A percentile compares a stretch with the other conserved stretches of the same genome.
Evolutionary conservation across 2,113 vertebrate species (phyloP).

Genomic region (Tragelaphus buxtoni): DNA sequence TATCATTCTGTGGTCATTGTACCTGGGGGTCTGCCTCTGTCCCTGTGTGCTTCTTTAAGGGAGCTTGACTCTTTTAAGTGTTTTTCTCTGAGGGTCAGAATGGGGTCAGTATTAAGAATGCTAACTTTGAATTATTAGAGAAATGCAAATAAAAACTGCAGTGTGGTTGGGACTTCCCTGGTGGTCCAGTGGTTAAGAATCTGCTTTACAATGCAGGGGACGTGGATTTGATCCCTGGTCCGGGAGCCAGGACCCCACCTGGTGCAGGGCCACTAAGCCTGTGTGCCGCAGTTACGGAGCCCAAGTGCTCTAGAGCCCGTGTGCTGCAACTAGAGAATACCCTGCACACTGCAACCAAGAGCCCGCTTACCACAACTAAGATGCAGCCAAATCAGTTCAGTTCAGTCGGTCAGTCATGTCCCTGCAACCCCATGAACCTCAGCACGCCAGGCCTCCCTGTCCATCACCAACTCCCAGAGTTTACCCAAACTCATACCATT

Average conservation of each 20-base stretch:
- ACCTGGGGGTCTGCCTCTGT: not conserved
- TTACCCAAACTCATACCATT: not conserved
- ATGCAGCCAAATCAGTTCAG: not conserved
- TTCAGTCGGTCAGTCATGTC: not conserved
- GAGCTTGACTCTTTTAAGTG: not conserved
- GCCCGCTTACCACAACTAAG: not conserved
- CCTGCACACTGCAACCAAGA: not conserved
- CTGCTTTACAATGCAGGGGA: not conserved
- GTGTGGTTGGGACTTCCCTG: not conserved
- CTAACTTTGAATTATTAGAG: not conserved
- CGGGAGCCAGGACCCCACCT: not conserved
- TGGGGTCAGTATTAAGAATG: not conserved
- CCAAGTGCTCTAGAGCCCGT: not conserved
- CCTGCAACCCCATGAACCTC: not conserved
- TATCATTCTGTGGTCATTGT: not conserved
- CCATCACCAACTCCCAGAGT: not conserved
- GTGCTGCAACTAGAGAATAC: not conserved
- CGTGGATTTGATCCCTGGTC: not conserved
- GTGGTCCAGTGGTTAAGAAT: not conserved
- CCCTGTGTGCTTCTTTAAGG: not conserved
- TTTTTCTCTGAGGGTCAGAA: not conserved
- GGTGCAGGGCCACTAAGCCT: not conserved
- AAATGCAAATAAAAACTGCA: not conserved
- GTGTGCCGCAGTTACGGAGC: not conserved
- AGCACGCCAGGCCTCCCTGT: not conserved